phyloP scores from a whole-genome alignment of 2,113 vertebrate species.

The Galemys pyrenaicus region DNA sequence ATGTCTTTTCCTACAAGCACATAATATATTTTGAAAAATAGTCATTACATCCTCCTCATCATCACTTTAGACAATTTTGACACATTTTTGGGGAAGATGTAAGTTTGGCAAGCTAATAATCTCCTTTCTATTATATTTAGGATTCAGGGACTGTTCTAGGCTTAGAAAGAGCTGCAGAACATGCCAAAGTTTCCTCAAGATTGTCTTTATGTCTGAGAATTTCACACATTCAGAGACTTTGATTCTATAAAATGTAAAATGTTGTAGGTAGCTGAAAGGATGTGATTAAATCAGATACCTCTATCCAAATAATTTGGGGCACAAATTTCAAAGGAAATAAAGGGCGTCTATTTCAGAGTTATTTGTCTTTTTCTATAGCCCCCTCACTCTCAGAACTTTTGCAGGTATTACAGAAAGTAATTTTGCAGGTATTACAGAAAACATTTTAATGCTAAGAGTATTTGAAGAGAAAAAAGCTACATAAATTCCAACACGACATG shows the following conservation, averaged over 20 bases:
- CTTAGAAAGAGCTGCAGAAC: neutral
- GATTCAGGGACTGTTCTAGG: neutral
- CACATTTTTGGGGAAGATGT: neutral
- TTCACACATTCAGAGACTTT: constrained; percentile 14
- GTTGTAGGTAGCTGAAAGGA: neutral
- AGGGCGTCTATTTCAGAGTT: neutral
- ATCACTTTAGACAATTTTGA: neutral
- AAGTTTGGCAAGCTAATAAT: neutral
- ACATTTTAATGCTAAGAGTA: constrained; percentile 31
- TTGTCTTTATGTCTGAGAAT: neutral
- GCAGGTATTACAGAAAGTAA: neutral
- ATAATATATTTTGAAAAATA: neutral
- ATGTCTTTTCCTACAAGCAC: neutral
- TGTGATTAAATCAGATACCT: neutral
- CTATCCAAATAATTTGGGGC: neutral
- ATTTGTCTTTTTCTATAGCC: neutral
- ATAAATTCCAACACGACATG: neutral
- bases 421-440: neutral
- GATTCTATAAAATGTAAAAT: neutral
- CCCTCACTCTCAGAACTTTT: neutral
- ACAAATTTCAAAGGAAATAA: neutral
- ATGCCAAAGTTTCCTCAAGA: neutral
- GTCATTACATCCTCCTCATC: neutral
- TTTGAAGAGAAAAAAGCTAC: neutral
- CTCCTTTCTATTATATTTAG: neutral